Conservation (phyloP, 2,888 invertebrate species). For the Yponomeuta cagnagella region DNA sequence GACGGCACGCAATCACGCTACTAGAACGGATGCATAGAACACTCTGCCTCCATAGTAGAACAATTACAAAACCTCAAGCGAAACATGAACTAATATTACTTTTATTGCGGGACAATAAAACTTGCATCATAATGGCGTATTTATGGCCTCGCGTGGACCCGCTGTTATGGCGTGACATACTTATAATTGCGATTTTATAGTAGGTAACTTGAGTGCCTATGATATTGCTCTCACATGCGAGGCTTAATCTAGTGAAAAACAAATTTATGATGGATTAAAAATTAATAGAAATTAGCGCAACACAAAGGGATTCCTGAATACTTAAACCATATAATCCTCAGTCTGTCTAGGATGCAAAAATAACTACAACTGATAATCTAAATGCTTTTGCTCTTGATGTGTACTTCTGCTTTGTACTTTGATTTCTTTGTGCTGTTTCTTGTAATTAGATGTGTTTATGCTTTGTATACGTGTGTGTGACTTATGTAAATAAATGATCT, state of each 20-base stretch:
- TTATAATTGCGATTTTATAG: conserved; percentile 2
- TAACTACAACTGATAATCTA: too few species aligned
- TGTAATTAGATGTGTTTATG: too few species aligned
- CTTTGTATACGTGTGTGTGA: too few species aligned
- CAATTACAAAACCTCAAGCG: background rate
- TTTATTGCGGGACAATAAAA: background rate
- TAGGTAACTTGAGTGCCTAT: background rate
- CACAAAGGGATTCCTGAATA: too few species aligned
- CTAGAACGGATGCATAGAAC: background rate
- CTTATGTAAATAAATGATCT: too few species aligned
- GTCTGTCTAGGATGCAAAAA: too few species aligned
- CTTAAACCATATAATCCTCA: too few species aligned
- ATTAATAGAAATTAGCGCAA: too few species aligned
- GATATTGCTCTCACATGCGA: background rate
- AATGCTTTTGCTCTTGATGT: too few species aligned
- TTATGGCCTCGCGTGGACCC: background rate
- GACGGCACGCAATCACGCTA: background rate
- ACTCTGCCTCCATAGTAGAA: background rate
- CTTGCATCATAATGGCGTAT: background rate
- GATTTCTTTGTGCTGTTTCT: too few species aligned
- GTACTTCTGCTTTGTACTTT: too few species aligned
- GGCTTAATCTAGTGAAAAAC: background rate
- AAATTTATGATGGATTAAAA: too few species aligned
- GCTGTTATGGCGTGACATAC: background rate
- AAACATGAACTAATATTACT: conserved; percentile 1